Evolutionary conservation across 2,113 vertebrate genomes (phyloP), one percentile per base, ranked within the genome.

Genomic region (Lepus europaeus): DNA sequence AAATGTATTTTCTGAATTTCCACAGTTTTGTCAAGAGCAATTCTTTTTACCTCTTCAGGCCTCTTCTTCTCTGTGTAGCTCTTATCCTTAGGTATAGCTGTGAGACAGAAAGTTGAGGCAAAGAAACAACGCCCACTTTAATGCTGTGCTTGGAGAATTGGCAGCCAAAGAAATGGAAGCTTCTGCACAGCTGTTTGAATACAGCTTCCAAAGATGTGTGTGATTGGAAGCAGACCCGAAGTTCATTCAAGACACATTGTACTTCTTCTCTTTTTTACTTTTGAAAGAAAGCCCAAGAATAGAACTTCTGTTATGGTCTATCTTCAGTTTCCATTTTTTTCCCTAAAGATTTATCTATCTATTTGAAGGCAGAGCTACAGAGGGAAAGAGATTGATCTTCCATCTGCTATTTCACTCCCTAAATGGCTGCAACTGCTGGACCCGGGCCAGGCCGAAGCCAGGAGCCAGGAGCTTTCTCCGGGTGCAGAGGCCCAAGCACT

Each of bases 1-100:
- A 66, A 74, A 39, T 85, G 39, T 86, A 73, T 97, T 74, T 91
- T 9, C 74, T 51, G 45, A 66, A 33, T 90, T 93, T 90, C 25
- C 8, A 0, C 23, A 22, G 63, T 19, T 78, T 83, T 87, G 64
- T 63, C 0, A 39, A 79, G 39, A 87, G 31, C 33, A 92, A 39
- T 81, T 92, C 7, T 73, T 69, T 68, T 82, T 19, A 73, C 14
- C 74, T 91, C 4, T 70, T 78, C 5, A 69, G 7, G 7, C 39
- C 13, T 12, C 17, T 56, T 81, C 45, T 25, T 11, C 22, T 10
- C 6, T 45, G 2, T 81, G 95, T 69, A 61, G 5, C 59, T 94
- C 8, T 29, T 22, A 69, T 88, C 33, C 27, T 69, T 86, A 83
- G 29, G 39, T 53, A 36, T 69, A n/a, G 36, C 6, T 59, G 4